Percentiles rank a stretch among this genome's conserved stretches.
phyloP scores from a whole-genome alignment of 2,888 invertebrate genomes.

The Andrena praecox region DNA sequence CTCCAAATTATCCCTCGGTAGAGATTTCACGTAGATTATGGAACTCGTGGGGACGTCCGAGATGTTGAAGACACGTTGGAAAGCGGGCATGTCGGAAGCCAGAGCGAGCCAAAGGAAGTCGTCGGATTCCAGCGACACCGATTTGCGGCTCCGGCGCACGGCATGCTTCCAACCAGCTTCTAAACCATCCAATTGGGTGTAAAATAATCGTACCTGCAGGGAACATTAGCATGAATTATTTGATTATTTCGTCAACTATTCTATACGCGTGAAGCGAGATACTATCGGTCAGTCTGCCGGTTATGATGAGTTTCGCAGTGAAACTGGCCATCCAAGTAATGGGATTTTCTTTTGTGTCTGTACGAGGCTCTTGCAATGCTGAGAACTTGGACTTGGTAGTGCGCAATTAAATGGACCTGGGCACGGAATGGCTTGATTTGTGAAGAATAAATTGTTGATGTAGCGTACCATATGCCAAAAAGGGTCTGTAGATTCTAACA shows the following conservation, averaged over 20 bases:
- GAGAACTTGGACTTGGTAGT: neutral
- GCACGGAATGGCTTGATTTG: neutral
- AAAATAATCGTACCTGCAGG: slow-evolving; percentile 89
- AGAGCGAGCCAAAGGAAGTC: slow-evolving; percentile 92
- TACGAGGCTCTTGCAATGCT: neutral
- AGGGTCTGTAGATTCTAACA: slow-evolving; percentile 86
- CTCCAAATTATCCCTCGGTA: slow-evolving; percentile 73
- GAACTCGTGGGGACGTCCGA: slow-evolving; percentile 80
- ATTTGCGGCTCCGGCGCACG: slow-evolving; percentile 88
- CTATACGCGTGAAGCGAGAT: neutral
- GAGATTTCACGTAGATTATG: slow-evolving; percentile 78
- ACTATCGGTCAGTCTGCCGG: neutral
- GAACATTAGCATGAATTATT: slow-evolving; percentile 11
- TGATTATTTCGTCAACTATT: neutral
- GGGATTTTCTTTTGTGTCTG: too few species aligned
- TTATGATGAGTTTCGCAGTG: neutral
- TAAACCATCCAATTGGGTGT: slow-evolving; percentile 92
- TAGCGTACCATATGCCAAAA: slow-evolving; percentile 92
- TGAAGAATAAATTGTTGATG: neutral
- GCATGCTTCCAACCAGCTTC: slow-evolving; percentile 91
- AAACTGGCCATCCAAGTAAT: too few species aligned
- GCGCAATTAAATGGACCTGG: too few species aligned
- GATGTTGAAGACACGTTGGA: slow-evolving; percentile 85
- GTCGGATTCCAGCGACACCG: slow-evolving; percentile 87
- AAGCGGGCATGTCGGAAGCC: slow-evolving; percentile 90